Evolutionary conservation across 2,888 invertebrate genomes (phyloP).

Genomic region (Drosophila multiciliata): DNA sequence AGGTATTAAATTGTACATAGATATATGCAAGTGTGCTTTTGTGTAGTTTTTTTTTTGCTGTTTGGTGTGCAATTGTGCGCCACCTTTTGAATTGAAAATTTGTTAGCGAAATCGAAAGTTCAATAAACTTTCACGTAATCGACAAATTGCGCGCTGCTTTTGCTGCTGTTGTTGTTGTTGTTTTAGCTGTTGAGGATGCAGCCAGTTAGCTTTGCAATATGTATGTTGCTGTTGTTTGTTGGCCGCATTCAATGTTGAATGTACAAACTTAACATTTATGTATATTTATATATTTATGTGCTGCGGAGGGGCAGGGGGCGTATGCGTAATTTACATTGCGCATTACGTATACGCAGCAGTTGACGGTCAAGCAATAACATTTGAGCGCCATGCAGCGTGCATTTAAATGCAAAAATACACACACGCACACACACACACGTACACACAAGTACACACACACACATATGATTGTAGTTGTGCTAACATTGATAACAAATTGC

Average conservation of each 20-base stretch:
- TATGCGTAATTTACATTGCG: slow-evolving; percentile 47
- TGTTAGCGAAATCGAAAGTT: slow-evolving; percentile 83
- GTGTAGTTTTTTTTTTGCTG: slow-evolving; percentile 12
- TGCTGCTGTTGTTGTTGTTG: slow-evolving; percentile 11
- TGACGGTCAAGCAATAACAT: slow-evolving; percentile 59
- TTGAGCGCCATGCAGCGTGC: slow-evolving; percentile 28
- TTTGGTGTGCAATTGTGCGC: slow-evolving; percentile 54
- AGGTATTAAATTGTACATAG: background rate
- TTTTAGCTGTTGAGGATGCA: slow-evolving; percentile 26
- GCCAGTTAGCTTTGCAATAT: slow-evolving; percentile 27
- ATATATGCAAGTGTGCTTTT: slow-evolving; percentile 12
- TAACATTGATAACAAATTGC: slow-evolving; percentile 53
- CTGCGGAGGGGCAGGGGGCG: slow-evolving; percentile 33
- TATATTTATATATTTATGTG: slow-evolving; percentile 8
- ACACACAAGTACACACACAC: background rate
- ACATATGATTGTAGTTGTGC: slow-evolving; percentile 7
- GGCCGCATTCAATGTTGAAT: slow-evolving; percentile 56
- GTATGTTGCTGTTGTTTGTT: slow-evolving; percentile 45
- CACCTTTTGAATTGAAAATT: slow-evolving; percentile 66
- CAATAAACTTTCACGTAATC: slow-evolving; percentile 83
- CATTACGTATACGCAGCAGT: slow-evolving; percentile 56
- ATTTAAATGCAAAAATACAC: slow-evolving; percentile 33
- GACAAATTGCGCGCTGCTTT: slow-evolving; percentile 41
- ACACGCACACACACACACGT: background rate
- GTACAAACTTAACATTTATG: slow-evolving; percentile 11